These are phyloP conservation scores for Epizoanthus stellaris DNA, from an alignment of 92 coral and sea anemone genomes.

Conservation along the genomic window DNA sequence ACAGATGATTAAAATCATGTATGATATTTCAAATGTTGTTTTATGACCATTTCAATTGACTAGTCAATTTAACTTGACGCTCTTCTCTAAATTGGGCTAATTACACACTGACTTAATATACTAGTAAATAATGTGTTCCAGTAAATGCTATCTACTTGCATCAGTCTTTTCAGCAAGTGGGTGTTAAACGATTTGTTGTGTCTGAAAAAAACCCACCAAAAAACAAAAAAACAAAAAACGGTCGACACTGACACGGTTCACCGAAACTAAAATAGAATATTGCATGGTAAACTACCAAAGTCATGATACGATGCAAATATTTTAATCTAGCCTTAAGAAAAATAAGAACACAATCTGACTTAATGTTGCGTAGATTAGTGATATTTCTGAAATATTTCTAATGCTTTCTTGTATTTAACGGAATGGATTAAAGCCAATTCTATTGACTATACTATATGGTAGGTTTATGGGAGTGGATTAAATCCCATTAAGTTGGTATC, in stretches of 20 bases:
- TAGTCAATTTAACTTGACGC: neutral
- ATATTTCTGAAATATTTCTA: neutral
- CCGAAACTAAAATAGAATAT: neutral
- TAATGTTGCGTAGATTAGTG: neutral
- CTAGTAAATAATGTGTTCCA: no score
- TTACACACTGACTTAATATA: no score
- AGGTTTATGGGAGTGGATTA: neutral
- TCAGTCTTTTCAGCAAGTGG: neutral
- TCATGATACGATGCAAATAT: no score
- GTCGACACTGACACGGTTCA: no score
- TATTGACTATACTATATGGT: neutral
- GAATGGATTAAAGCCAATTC: neutral
- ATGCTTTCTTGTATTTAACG: neutral
- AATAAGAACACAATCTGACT: no score
- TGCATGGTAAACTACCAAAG: no score
- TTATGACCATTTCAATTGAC: neutral
- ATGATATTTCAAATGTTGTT: no score
- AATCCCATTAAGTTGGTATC: slow-evolving; percentile 5
- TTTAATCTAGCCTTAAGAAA: no score
- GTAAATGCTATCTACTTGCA: neutral
- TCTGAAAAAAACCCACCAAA: neutral
- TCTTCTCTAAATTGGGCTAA: no score
- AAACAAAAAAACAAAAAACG: no score
- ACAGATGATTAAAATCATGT: no score
- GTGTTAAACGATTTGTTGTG: neutral